These are phyloP conservation scores for Pachyrhynchus sulphureomaculatus DNA, from an alignment of 1,140 invertebrate genomes.

Conservation along the genomic window DNA sequence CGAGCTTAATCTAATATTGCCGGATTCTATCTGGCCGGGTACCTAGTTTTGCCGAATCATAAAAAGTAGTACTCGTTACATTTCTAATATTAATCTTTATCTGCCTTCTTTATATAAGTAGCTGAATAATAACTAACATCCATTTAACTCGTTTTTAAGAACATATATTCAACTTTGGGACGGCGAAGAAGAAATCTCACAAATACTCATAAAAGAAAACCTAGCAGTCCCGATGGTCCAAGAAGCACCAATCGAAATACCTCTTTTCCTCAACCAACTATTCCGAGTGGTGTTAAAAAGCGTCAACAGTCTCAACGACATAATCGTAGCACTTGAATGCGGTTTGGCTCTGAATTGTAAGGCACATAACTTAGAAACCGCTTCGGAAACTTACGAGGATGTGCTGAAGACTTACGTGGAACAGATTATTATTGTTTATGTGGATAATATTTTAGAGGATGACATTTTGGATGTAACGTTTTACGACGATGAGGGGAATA, in stretches of 20 bases:
- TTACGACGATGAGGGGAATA: slow-evolving; percentile 58
- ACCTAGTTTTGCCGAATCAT: too few species aligned
- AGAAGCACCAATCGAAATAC: slow-evolving; percentile 33
- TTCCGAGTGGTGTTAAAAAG: slow-evolving; percentile 37
- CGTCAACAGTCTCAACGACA: slow-evolving; percentile 39
- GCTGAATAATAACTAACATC: too few species aligned
- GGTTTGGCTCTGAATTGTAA: slow-evolving; percentile 36
- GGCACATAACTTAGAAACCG: slow-evolving; percentile 40
- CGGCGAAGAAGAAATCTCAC: slow-evolving; percentile 51
- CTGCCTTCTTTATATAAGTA: too few species aligned
- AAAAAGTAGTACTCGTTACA: too few species aligned
- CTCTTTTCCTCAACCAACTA: slow-evolving; percentile 41
- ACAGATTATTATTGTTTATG: slow-evolving; percentile 55
- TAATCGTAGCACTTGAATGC: slow-evolving; percentile 37
- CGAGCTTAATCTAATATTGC: too few species aligned
- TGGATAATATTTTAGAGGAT: slow-evolving; percentile 55
- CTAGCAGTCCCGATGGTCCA: slow-evolving; percentile 43
- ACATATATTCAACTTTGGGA: slow-evolving; percentile 57
- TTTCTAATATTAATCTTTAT: too few species aligned
- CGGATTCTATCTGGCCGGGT: too few species aligned
- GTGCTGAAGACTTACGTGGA: slow-evolving; percentile 49
- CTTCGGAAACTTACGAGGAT: slow-evolving; percentile 38
- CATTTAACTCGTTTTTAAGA: slow-evolving; percentile 44
- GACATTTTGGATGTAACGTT: slow-evolving; percentile 56
- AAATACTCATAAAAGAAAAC: slow-evolving; percentile 51